A percentile compares a stretch with the other conserved stretches of the same genome.
These are phyloP conservation scores for Chaitophorus viminalis DNA, from an alignment of 2,888 invertebrate genomes.

Conservation along the genomic window DNA sequence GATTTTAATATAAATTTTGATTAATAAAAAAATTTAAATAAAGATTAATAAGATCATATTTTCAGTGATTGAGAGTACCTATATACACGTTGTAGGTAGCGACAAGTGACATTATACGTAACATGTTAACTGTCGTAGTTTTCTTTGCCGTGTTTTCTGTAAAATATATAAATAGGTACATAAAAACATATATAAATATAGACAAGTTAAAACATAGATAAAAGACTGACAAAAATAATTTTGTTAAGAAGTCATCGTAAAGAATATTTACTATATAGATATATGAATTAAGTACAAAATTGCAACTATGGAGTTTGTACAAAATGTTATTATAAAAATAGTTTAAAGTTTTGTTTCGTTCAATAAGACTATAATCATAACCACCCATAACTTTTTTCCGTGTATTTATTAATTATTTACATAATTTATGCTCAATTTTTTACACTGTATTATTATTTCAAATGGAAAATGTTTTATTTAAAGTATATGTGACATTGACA, in stretches of 20 bases:
- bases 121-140: not conserved
- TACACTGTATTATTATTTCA: too few relatives aligned
- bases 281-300: not conserved
- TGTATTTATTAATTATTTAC: too few relatives aligned
- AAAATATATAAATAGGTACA: not conserved
- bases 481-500: too few relatives aligned
- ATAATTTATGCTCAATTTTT: too few relatives aligned
- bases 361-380: not conserved
- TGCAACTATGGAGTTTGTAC: too few relatives aligned
- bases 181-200: too few relatives aligned
- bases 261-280: too few relatives aligned
- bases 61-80: not conserved
- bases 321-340: too few relatives aligned
- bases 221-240: not conserved
- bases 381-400: too few relatives aligned
- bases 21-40: conserved; percentile 8
- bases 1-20: not conserved
- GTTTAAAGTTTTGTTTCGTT: not conserved
- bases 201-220: not conserved
- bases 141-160: not conserved
- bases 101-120: not conserved
- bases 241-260: not conserved
- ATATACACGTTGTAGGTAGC: not conserved
- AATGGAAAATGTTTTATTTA: too few relatives aligned
- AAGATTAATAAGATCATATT: conserved; percentile 4